Conservation (phyloP, 2,888 invertebrate genomes). For the Muscina levida region DNA sequence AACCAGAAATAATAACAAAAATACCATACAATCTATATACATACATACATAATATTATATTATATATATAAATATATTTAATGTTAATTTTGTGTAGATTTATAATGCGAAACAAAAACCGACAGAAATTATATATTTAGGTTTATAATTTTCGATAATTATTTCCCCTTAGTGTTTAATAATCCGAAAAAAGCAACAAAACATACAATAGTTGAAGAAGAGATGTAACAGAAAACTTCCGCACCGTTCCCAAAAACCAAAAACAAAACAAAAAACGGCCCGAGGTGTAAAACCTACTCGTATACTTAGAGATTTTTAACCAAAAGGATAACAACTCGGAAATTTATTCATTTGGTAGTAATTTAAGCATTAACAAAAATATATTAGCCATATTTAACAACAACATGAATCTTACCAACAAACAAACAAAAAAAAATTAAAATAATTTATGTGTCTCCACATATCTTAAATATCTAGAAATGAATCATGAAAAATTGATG, state of each 20-base stretch:
- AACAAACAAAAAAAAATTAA: too few relatives aligned
- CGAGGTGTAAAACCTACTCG: not conserved
- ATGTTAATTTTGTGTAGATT: conserved; percentile 65
- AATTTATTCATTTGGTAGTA: conserved; percentile 13
- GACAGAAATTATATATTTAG: conserved; percentile 48
- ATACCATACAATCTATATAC: conserved; percentile 34
- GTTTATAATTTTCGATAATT: conserved; percentile 56
- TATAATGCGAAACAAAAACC: conserved; percentile 47
- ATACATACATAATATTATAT: conserved; percentile 29
- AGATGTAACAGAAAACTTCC: too few relatives aligned
- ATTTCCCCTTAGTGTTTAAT: conserved; percentile 47
- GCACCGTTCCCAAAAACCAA: not conserved
- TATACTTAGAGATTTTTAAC: not conserved
- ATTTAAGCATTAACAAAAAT: conserved; percentile 49
- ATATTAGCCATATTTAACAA: conserved; percentile 22
- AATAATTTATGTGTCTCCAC: conserved; percentile 58
- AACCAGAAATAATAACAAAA: conserved; percentile 20
- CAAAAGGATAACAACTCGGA: not conserved
- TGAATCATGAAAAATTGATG: conserved; percentile 37
- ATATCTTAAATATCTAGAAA: conserved; percentile 59
- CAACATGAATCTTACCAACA: not conserved
- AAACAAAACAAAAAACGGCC: not conserved
- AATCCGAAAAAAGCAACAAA: not conserved
- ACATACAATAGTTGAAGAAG: not conserved
- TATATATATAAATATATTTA: conserved; percentile 57